Conservation (phyloP, 2,797 vertebrate genomes). For the Cichlasoma orientale region DNA sequence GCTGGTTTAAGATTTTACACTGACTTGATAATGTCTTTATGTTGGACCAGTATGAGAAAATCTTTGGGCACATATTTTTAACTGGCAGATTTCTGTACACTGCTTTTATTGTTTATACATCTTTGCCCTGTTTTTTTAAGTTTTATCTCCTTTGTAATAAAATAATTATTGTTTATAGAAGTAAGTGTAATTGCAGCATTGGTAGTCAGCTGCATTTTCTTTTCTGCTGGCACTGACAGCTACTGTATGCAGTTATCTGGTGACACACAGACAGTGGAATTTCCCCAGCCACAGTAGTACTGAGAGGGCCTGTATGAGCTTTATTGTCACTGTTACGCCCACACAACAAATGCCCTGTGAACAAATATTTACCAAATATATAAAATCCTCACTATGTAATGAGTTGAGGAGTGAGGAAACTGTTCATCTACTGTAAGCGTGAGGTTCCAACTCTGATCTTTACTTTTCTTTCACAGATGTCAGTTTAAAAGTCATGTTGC, state of each 20-base stretch:
- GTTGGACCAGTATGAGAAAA: not conserved
- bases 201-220: not conserved
- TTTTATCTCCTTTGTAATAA: not conserved
- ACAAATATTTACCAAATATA: slow-evolving; percentile 11
- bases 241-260: slow-evolving; percentile 10
- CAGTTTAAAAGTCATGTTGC: slow-evolving; percentile 88
- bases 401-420: not conserved
- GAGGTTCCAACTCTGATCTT: slow-evolving; percentile 70
- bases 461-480: slow-evolving; percentile 75
- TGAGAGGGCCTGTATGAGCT: not conserved
- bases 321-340: not conserved
- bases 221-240: not conserved
- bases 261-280: not conserved
- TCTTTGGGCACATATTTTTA: no score
- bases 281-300: not conserved
- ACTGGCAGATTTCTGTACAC: not conserved
- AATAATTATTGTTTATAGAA: not conserved
- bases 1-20: not conserved
- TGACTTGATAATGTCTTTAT: not conserved
- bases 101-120: not conserved
- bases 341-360: not conserved
- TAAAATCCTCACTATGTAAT: not conserved
- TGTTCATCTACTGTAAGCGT: not conserved
- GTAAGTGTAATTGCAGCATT: not conserved
- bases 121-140: not conserved